These are phyloP conservation scores for Scaptomyza graminum DNA, from an alignment of 1,140 invertebrate species.

Conservation along the genomic window DNA sequence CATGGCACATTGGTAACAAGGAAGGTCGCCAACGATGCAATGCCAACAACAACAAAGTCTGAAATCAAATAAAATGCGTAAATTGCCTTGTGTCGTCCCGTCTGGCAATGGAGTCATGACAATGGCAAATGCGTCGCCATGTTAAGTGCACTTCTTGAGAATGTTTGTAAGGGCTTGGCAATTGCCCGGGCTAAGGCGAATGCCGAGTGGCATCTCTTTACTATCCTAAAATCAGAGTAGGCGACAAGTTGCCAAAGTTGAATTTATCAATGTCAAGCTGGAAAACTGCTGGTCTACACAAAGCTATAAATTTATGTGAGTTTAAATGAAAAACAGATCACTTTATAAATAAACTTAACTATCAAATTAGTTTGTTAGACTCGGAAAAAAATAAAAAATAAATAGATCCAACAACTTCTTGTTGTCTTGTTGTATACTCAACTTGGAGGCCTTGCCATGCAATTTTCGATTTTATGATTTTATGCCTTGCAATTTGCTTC, in stretches of 20 bases:
- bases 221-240: slow-evolving; percentile 15
- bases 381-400: not conserved
- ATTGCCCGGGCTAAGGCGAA: not conserved
- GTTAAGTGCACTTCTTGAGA: slow-evolving; percentile 31
- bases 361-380: not conserved
- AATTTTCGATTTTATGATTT: slow-evolving; percentile 41
- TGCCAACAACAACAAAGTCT: slow-evolving; percentile 26
- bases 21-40: slow-evolving; percentile 52
- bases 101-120: slow-evolving; percentile 23
- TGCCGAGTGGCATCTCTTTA: not conserved
- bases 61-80: slow-evolving; percentile 77
- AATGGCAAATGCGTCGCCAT: slow-evolving; percentile 49
- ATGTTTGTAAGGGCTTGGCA: slow-evolving; percentile 16
- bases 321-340: slow-evolving; percentile 21
- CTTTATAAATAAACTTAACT: not conserved
- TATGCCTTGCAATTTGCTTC: slow-evolving; percentile 57
- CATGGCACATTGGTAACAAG: slow-evolving; percentile 74
- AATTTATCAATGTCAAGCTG: slow-evolving; percentile 37
- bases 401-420: slow-evolving; percentile 35
- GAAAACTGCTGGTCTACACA: not conserved
- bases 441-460: slow-evolving; percentile 41
- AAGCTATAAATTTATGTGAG: slow-evolving; percentile 23
- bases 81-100: slow-evolving; percentile 51
- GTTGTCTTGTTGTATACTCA: slow-evolving; percentile 33
- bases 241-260: slow-evolving; percentile 18